Base-by-base conservation (phyloP, 2,113 vertebrate genomes). In the Pseudorhombus dupliciocellatus region DNA sequence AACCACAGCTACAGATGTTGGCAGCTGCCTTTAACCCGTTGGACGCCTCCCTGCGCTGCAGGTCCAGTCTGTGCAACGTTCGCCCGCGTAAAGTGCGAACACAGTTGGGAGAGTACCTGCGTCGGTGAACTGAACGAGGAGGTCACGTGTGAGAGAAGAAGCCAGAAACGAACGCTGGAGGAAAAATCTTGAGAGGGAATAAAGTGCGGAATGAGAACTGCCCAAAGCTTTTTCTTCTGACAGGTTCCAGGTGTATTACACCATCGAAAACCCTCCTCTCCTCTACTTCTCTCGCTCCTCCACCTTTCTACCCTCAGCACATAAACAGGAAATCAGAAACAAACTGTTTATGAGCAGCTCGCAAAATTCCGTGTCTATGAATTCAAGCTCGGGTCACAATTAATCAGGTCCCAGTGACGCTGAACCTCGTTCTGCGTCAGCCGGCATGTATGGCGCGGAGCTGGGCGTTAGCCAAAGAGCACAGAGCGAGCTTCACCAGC, bases 1-100 rank as follows among this genome's bases (percentile, higher is more conserved):
- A 93, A 92, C 94, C 94, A 92, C 85, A 94, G 93, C 94, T 95
- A 94, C 94, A 97, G 96, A 97, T 96, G 95, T 95, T 93, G 93
- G 92, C 92, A 93, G 92, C 93, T 91, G 90, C 88, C 80, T 92
- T 90, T 90, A 90, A 92, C 87, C 86, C 81, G 37, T 89, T 77
- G 74, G 61, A 73, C 84, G 66, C 75, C 70, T 60, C 52, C 81
- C 10, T 34, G 34, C 12, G 34, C 26, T 69, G 50, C 21, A 24
- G 24, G 53, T 26, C 34, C 25, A 62, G 34, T 63, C 61, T 64
- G 70, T 50, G 9, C 14, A 28, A 22, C 67, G 9, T 57, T 24
- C 16, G 28, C 11, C 15, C 4, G 26, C n/a, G 21, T 58, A 30
- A 37, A 56, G 16, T 25, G 37, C 62, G 25, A 54, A 46, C 20